Evolutionary conservation across 2,888 invertebrate species (phyloP).

Genomic region (Choreutis nemorana): DNA sequence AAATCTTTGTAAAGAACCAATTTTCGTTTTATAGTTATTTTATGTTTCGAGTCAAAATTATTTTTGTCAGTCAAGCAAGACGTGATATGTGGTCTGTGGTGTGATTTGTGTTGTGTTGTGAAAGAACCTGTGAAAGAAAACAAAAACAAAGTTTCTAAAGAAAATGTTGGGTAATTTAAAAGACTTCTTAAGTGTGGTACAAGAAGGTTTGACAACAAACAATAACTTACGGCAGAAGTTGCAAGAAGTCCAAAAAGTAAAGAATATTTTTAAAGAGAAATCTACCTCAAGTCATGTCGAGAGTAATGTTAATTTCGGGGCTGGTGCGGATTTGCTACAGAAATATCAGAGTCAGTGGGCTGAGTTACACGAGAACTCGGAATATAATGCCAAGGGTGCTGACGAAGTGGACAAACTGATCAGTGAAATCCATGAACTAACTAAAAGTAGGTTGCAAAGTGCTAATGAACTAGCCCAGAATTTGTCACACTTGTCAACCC

Average conservation of each 20-base stretch:
- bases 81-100: conserved; percentile 5
- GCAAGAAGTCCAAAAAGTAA: conserved; percentile 53
- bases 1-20: no score
- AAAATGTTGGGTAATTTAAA: conserved; percentile 55
- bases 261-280: conserved; percentile 49
- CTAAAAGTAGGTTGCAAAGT: conserved; percentile 33
- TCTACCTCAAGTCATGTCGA: conserved; percentile 33
- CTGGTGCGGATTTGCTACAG: conserved; percentile 73
- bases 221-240: conserved; percentile 47
- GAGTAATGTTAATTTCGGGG: conserved; percentile 59
- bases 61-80: conserved; percentile 6
- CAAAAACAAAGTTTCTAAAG: conserved; percentile 3
- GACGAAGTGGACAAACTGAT: conserved; percentile 57
- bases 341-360: conserved; percentile 79
- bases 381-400: conserved; percentile 71
- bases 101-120: no score
- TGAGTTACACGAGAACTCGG: conserved; percentile 72
- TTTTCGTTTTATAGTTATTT: no score
- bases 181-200: conserved; percentile 55
- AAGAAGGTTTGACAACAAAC: conserved; percentile 48
- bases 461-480: conserved; percentile 41
- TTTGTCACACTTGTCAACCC: conserved; percentile 35
- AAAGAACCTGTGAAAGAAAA: no score
- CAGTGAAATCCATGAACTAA: conserved; percentile 33
- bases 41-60: no score